Base-by-base conservation (phyloP, 2,888 invertebrate species). In the Andrena chrysosceles region DNA sequence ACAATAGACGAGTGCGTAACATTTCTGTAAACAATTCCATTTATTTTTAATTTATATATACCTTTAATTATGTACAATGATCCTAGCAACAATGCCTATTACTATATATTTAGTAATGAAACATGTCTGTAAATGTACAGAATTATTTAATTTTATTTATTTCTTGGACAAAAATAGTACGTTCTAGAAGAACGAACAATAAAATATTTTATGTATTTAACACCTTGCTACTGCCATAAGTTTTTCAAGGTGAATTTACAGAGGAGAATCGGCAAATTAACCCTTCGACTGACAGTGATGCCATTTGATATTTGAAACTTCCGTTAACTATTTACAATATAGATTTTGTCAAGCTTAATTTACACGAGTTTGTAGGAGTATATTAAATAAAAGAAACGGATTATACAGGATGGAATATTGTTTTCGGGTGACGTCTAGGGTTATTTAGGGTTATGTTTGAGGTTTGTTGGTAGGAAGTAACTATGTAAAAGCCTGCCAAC, bases 61-160 rank as follows among this genome's bases (percentile, higher is more conserved):
- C 13, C 63, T 66, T 59, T 23, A 16, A 33, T 62, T 56, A 63
- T 23, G 5, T 31, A 33, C 16, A 67, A 59, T 49, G 20, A 26
- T 56, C 0, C 33, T 16, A 68, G 76, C 2, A 13, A 73, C 8
- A 10, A 10, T 60, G 70, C 60, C n/a, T 70, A 69, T 81, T 64
- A 77, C 35, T 2, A 35, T 33, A 56, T 7, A n/a, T n/a, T n/a
- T n/a, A n/a, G 2, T 52, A 35, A 31, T 62, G 52, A n/a, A 49
- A 10, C 4, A 16, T 59, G 20, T 60, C 20, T 80, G 35, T 23
- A 23, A 48, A 33, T 20, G 7, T 66, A 67, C 52, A 59, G n/a
- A 73, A 72, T 67, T 68, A 35, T 73, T 81, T 73, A 73, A 70
- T 59, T 73, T 68, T 60, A 35, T 48, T 62, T 78, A 33, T 71